A percentile compares a stretch with the other conserved stretches of the same genome.
Evolutionary conservation across 2,113 vertebrate species (phyloP).

Genomic region (Gymnarchus niloticus): DNA sequence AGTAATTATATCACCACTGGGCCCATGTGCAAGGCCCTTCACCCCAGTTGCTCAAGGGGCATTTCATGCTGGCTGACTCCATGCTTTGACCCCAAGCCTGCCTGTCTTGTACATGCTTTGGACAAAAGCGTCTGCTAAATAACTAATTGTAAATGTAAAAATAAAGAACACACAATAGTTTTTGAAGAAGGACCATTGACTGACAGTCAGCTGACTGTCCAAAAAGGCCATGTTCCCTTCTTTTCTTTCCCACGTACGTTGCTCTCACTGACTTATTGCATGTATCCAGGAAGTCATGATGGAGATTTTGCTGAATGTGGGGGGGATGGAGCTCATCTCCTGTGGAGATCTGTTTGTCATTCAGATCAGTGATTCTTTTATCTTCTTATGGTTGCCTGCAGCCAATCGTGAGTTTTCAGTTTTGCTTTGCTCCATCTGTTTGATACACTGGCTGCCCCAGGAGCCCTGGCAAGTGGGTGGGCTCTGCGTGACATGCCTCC

Average conservation of each 20-base stretch:
- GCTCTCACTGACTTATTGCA: neutral
- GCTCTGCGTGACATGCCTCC: no score
- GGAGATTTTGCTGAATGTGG: neutral
- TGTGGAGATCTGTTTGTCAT: neutral
- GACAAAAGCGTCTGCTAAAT: no score
- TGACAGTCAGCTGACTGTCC: neutral
- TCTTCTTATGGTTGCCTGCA: neutral
- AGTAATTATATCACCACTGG: no score
- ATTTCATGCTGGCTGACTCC: no score
- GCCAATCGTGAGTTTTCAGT: conserved; percentile 5
- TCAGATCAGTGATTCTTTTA: neutral
- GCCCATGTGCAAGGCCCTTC: no score
- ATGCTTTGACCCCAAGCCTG: no score
- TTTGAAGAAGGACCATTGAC: neutral
- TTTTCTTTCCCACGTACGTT: neutral
- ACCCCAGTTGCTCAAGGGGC: no score
- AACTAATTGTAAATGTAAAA: no score
- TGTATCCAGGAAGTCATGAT: neutral
- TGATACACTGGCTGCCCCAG: neutral
- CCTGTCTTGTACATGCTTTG: no score
- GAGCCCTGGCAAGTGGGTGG: neutral
- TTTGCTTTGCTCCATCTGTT: neutral
- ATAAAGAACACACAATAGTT: neutral
- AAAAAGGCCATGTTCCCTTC: neutral
- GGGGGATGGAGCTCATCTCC: neutral